Base-by-base conservation (phyloP, 2,797 vertebrate species). In the Sebastes ruberrimus region DNA sequence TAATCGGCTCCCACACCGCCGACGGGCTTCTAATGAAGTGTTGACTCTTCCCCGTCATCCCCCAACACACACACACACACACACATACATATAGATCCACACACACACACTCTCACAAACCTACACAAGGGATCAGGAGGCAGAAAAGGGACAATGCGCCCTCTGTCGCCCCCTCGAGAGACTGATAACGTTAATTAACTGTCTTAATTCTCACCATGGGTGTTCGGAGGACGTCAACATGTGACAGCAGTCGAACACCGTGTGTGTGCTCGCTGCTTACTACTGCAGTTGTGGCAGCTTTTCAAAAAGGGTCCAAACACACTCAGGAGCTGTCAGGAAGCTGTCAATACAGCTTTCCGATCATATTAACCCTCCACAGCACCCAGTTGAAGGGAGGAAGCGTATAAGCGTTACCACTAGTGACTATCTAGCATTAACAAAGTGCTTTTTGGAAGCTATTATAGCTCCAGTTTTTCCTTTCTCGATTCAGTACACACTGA, bases 21-120 rank as follows among this genome's bases (percentile, higher is more conserved):
- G 13, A 81, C 80, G 80, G 79, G 84, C 78, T 90, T 87, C 83
- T 88, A 92, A 92, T 91, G 86, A 92, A 90, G 88, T 89, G 88
- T 69, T 81, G 81, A 91, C 79, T 91, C 60, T 79, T 87, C 30
- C 56, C 55, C 63, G 55, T 71, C 81, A 59, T n/a, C 70, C 80
- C 65, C 20, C 1, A 32, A 6, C 22, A 38, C 42, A 66, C n/a
- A 57, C 33, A 35, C 46, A 73, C n/a, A 57, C 25, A 73, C 25
- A 28, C 6, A 63, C 35, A 60, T 7, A 46, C 49, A 62, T 32
- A 16, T 16, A 35, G 28, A 42, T 16, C 14, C 35, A 38, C 35
- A 38, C 32, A 55, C 2, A 27, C 18, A 52, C 42, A 66, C 23
- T 27, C 25, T 27, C 25, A 63, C 35, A 32, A 55, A 74, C 23